Base-by-base conservation (phyloP, 2,113 vertebrate genomes). In the Tonatia bakeri region DNA sequence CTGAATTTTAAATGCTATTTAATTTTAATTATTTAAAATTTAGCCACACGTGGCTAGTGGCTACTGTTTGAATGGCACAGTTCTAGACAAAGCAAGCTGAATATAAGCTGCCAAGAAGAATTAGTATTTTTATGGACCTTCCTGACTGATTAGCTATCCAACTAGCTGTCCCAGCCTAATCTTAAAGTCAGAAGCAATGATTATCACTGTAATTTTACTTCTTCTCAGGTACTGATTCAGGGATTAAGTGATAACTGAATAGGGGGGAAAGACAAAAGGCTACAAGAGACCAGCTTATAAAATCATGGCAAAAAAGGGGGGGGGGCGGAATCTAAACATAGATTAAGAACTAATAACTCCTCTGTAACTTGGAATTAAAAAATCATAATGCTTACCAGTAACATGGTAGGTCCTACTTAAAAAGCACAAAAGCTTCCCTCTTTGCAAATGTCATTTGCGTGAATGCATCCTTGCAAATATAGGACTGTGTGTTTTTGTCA, bases 261-360 rank as follows among this genome's bases (percentile, higher is more conserved):
- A 85, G 56, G 1, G 2, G 26, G 4, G 40, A 61, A 13, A 85
- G 19, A 72, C 17, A 73, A 73, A 80, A 88, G 28, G 43, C 20
- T 95, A 77, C 94, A 77, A 96, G 64, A 96, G 83, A 69, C 22
- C 36, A 96, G 77, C 10, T 94, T 76, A 95, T 69, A 87, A 90
- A 36, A 92, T 2, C 38, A 13, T 15, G 33, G 61, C 7, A 59
- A 85, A 91, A 54, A 7, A 89, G 40, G 5, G 22, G 56, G 19
- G 56, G 56, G 56, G 80, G n/a, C n/a, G n/a, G n/a, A n/a, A 75
- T 81, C 36, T 94, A 95, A 83, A 69, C n/a, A 50, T 43, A 72
- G 70, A 76, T 22, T 36, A 80, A 91, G 31, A 91, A 38, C 14
- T 69, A 64, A 79, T 12, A 10, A 28, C 50, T 93, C 84, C 76